These are phyloP conservation scores for Adineta ricciae DNA, from an alignment of 2,888 invertebrate species.

Conservation along the genomic window DNA sequence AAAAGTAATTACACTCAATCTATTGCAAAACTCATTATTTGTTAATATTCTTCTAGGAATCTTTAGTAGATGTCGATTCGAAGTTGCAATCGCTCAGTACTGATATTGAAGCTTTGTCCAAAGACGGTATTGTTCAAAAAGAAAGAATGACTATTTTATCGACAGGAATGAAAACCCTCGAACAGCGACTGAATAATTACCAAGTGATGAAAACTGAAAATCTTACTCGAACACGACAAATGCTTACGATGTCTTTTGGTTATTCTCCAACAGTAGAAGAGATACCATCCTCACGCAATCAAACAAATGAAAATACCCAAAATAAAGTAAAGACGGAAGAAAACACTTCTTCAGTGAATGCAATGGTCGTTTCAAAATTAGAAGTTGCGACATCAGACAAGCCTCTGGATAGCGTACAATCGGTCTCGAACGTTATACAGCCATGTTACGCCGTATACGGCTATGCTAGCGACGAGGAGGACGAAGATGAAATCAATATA, in stretches of 20 bases:
- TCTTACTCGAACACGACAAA: not conserved
- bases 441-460: too few species aligned
- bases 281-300: not conserved
- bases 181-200: not conserved
- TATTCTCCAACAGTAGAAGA: not conserved
- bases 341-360: too few species aligned
- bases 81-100: not conserved
- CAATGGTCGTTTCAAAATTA: too few species aligned
- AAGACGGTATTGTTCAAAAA: not conserved
- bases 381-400: too few species aligned
- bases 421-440: too few species aligned
- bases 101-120: not conserved
- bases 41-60: not conserved
- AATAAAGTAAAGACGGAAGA: too few species aligned
- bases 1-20: not conserved
- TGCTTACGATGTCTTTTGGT: not conserved
- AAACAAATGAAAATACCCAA: not conserved
- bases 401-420: too few species aligned
- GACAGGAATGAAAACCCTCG: not conserved
- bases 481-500: not conserved
- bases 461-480: not conserved
- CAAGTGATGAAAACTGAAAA: not conserved
- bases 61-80: not conserved
- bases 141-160: not conserved
- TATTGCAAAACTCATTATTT: not conserved